phyloP scores from a whole-genome alignment of 2,888 invertebrate species.

The Phyllotreta cruciferae region DNA sequence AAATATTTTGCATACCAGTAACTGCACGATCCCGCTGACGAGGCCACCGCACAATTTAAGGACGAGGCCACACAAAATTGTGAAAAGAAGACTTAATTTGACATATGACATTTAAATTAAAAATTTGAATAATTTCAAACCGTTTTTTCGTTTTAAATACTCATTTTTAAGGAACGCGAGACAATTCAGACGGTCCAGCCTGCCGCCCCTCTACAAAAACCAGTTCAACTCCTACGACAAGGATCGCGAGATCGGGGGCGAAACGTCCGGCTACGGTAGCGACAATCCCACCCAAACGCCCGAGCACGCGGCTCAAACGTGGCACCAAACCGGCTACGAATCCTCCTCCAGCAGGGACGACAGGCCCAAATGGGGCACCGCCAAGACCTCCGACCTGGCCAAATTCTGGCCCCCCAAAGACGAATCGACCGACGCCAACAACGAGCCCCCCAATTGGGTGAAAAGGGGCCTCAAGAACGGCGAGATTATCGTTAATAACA shows the following conservation, averaged over 20 bases:
- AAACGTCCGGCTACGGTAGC: slow-evolving; percentile 85
- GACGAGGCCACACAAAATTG: background rate
- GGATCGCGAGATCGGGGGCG: slow-evolving; percentile 68
- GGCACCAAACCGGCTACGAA: slow-evolving; percentile 53
- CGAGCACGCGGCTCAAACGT: slow-evolving; percentile 51
- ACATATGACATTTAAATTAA: background rate
- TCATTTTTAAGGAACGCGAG: slow-evolving; percentile 38
- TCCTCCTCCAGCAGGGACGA: slow-evolving; percentile 65
- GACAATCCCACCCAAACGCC: slow-evolving; percentile 68
- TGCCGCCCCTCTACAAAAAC: slow-evolving; percentile 58
- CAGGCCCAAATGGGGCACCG: slow-evolving; percentile 78
- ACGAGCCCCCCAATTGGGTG: slow-evolving; percentile 63
- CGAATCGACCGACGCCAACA: slow-evolving; percentile 38
- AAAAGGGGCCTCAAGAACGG: slow-evolving; percentile 62
- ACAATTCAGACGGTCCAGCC: slow-evolving; percentile 49
- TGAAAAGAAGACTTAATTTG: background rate
- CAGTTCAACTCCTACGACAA: slow-evolving; percentile 53
- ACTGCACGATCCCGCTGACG: background rate
- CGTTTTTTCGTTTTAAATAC: background rate
- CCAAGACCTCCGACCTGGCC: slow-evolving; percentile 71
- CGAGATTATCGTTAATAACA: slow-evolving; percentile 60
- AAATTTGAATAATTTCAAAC: background rate
- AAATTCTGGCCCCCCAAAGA: slow-evolving; percentile 71
- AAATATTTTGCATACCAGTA: too few species aligned
- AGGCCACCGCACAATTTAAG: background rate